Conservation (phyloP, 35 echinoderm and acorn worm species). For the Eucidaris tribuloides region DNA sequence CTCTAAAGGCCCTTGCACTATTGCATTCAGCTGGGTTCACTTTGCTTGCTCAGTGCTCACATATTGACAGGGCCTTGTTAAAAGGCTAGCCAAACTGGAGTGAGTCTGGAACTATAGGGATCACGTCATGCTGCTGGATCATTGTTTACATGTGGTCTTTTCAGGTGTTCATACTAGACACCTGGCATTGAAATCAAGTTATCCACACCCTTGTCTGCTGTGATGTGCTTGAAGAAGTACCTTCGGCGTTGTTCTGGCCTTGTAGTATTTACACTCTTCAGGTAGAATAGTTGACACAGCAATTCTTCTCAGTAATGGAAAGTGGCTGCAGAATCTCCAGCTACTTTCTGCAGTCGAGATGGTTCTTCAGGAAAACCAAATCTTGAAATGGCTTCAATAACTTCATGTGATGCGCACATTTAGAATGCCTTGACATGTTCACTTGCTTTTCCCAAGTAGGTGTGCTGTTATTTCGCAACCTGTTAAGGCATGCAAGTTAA, state of each 20-base stretch:
- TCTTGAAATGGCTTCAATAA: neutral
- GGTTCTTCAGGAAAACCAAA: neutral
- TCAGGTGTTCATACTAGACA: neutral
- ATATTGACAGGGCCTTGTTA: too few relatives aligned
- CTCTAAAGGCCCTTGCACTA: too few relatives aligned
- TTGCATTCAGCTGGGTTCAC: too few relatives aligned
- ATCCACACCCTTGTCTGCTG: neutral
- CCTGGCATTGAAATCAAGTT: neutral
- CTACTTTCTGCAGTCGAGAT: too few relatives aligned
- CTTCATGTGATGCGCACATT: neutral
- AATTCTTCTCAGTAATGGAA: neutral
- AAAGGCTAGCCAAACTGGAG: too few relatives aligned
- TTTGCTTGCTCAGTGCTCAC: too few relatives aligned
- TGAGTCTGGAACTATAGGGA: neutral
- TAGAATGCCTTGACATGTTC: neutral
- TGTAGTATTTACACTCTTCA: neutral
- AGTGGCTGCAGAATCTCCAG: neutral
- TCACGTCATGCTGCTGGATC: neutral
- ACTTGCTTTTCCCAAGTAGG: neutral
- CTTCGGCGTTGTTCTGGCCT: neutral
- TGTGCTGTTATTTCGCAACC: neutral
- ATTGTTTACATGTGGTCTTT: neutral
- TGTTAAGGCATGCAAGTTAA: neutral
- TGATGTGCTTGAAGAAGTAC: neutral
- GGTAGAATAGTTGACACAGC: neutral